phyloP scores from a whole-genome alignment of 2,888 invertebrate species.

The Harpagoxenus sublaevis region DNA sequence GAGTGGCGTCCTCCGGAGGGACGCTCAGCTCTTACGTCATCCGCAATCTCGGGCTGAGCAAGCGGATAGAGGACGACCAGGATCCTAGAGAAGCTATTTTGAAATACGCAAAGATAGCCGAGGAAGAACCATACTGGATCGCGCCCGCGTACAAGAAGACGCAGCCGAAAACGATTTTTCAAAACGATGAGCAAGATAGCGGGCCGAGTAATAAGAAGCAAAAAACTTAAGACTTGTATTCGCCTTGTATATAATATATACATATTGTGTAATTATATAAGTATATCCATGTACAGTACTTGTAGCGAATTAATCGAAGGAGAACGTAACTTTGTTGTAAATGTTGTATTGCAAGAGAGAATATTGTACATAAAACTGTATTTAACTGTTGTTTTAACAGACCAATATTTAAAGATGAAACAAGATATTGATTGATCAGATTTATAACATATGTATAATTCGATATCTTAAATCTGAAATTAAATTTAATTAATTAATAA shows the following conservation, averaged over 20 bases:
- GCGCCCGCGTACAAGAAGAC: slow-evolving; percentile 96
- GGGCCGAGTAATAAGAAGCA: slow-evolving; percentile 88
- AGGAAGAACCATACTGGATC: slow-evolving; percentile 98
- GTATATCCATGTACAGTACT: neutral
- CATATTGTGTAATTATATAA: neutral
- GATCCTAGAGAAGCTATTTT: slow-evolving; percentile 98
- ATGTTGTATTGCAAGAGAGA: neutral
- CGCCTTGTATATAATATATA: slow-evolving; percentile 16
- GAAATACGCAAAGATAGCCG: slow-evolving; percentile 97
- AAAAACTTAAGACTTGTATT: slow-evolving; percentile 81
- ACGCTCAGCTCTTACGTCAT: slow-evolving; percentile 99
- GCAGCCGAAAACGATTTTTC: slow-evolving; percentile 95
- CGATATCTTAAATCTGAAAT: neutral
- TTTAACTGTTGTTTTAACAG: neutral
- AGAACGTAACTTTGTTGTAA: neutral
- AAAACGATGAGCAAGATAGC: slow-evolving; percentile 86
- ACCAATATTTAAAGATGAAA: neutral
- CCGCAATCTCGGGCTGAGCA: slow-evolving; percentile 97
- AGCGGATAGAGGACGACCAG: slow-evolving; percentile 95
- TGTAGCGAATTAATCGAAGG: neutral
- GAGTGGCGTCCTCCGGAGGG: slow-evolving; percentile 97
- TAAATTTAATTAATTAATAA: neutral
- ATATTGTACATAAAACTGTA: neutral
- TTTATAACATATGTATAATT: neutral
- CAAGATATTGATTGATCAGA: neutral